Percentiles rank a stretch among this genome's conserved stretches.
Evolutionary conservation across 2,113 vertebrate genomes (phyloP).

Genomic region (Hemiscyllium ocellatum): DNA sequence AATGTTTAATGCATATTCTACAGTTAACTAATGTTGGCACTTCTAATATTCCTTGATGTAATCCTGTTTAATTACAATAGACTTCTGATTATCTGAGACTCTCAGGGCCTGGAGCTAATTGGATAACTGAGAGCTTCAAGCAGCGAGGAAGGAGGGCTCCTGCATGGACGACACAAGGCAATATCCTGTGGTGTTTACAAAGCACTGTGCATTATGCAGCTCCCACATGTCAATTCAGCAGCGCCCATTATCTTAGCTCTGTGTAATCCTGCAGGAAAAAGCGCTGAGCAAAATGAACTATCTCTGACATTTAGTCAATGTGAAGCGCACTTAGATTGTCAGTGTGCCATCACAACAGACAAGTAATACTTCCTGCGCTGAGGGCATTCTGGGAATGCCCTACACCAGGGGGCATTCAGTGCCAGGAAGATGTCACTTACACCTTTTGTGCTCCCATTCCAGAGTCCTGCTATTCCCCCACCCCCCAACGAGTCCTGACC

Average conservation of each 20-base stretch:
- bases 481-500: neutral
- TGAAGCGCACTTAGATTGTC: neutral
- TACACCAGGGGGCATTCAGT: neutral
- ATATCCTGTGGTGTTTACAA: neutral
- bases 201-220: neutral
- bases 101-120: neutral
- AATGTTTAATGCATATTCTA: constrained; percentile 22
- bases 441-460: neutral
- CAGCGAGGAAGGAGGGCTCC: too few relatives aligned
- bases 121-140: constrained; percentile 28
- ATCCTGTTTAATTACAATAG: constrained; percentile 34
- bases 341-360: neutral
- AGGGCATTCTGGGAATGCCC: neutral
- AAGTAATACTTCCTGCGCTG: too few relatives aligned
- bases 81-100: constrained; percentile 30
- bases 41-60: constrained; percentile 27
- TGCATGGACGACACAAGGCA: neutral
- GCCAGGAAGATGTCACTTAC: neutral
- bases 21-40: neutral
- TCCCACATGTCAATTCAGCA: neutral
- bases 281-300: neutral
- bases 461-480: neutral
- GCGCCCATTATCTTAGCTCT: neutral
- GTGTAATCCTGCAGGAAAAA: neutral
- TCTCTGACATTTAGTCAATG: neutral